Percentiles rank a stretch among this genome's conserved stretches.
Conservation (phyloP, 2,113 vertebrate species). For the Ophthalmolycus amberensis region DNA sequence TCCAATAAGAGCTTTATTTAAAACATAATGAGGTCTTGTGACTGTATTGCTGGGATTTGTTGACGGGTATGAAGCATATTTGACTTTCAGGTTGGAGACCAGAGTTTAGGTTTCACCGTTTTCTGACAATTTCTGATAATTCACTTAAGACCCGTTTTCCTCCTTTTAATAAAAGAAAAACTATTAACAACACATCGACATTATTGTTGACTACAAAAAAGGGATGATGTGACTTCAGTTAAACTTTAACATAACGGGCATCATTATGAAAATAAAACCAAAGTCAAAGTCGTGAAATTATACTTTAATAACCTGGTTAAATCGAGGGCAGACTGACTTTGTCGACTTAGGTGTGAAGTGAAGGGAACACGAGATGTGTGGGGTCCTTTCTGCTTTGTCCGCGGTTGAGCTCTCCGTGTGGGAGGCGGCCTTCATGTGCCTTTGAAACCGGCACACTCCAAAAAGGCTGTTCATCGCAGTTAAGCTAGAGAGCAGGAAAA, state of each 20-base stretch:
- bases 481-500: slow-evolving; percentile 27
- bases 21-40: background rate
- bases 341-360: slow-evolving; percentile 14
- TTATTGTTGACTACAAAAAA: background rate
- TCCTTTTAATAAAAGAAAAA: background rate
- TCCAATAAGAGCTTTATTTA: background rate
- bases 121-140: background rate
- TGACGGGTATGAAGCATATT: background rate
- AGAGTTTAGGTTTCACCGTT: background rate
- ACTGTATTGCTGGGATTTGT: background rate
- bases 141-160: background rate
- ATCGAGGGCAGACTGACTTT: slow-evolving; percentile 7
- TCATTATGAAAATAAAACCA: background rate
- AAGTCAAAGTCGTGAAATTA: background rate
- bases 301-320: slow-evolving; percentile 5
- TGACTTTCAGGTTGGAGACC: background rate
- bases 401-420: slow-evolving; percentile 39
- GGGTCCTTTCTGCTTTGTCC: slow-evolving; percentile 47
- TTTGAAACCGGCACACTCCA: slow-evolving; percentile 54
- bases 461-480: slow-evolving; percentile 57
- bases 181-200: background rate
- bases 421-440: slow-evolving; percentile 59
- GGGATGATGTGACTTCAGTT: background rate
- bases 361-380: slow-evolving; percentile 8
- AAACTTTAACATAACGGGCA: background rate